phyloP scores from a whole-genome alignment of 2,888 invertebrate species.

The Thera obeliscata region DNA sequence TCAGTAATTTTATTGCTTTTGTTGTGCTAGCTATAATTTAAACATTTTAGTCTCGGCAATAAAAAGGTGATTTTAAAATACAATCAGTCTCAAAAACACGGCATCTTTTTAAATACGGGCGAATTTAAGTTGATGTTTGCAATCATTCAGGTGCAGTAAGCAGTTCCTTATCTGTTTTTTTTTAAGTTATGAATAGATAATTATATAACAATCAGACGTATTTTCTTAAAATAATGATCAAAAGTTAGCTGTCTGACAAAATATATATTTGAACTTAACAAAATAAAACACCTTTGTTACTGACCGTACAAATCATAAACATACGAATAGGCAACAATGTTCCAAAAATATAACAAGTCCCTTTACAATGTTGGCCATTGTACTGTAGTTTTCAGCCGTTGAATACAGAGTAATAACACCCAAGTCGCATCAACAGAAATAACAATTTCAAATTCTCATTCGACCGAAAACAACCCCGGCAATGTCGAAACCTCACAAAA shows the following conservation, averaged over 20 bases:
- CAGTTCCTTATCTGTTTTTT: too few relatives aligned
- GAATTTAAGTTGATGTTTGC: too few relatives aligned
- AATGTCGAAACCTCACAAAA: constrained; percentile 18
- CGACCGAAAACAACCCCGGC: constrained; percentile 23
- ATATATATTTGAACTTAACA: too few relatives aligned
- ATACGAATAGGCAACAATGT: background rate
- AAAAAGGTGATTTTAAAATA: background rate
- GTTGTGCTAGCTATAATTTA: constrained; percentile 1
- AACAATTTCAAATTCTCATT: constrained; percentile 28
- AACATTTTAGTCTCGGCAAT: background rate
- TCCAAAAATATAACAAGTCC: background rate
- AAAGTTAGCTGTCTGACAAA: too few relatives aligned
- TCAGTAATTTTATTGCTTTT: constrained; percentile 19
- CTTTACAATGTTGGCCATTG: background rate
- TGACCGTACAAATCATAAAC: too few relatives aligned
- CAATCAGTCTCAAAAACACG: too few relatives aligned
- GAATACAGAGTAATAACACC: constrained; percentile 13
- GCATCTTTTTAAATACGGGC: too few relatives aligned
- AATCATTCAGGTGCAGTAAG: too few relatives aligned
- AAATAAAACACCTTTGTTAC: too few relatives aligned
- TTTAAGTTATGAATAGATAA: too few relatives aligned
- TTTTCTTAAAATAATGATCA: too few relatives aligned
- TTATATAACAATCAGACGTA: too few relatives aligned
- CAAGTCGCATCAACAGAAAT: constrained; percentile 9
- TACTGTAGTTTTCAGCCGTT: constrained; percentile 4